These are phyloP conservation scores for Anabacerthia variegaticeps DNA, from an alignment of 2,797 vertebrate genomes.

Conservation along the genomic window DNA sequence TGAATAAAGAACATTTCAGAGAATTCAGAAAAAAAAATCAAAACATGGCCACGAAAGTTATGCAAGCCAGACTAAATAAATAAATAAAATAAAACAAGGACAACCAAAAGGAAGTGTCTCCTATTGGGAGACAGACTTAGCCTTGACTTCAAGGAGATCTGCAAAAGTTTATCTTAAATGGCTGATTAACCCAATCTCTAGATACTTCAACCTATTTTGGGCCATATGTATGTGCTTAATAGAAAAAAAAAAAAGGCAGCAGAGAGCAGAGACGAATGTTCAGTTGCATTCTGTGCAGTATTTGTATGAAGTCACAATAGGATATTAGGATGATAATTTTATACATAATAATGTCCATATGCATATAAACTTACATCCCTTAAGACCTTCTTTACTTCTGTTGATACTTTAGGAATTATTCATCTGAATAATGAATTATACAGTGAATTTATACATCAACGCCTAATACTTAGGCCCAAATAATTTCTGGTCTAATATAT, in stretches of 20 bases:
- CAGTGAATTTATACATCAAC: slow-evolving; percentile 49
- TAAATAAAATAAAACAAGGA: slow-evolving; percentile 19
- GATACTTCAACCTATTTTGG: not conserved
- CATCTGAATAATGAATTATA: slow-evolving; percentile 64
- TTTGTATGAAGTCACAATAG: slow-evolving; percentile 41
- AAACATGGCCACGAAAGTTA: not conserved
- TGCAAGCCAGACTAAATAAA: not conserved
- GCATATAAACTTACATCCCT: slow-evolving; percentile 32
- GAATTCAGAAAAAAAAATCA: not conserved
- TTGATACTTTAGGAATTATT: slow-evolving; percentile 50
- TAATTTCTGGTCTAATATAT: slow-evolving; percentile 53
- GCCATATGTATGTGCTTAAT: not conserved
- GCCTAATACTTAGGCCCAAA: slow-evolving; percentile 26
- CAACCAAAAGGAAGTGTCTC: not conserved
- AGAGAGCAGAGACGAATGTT: slow-evolving; percentile 1
- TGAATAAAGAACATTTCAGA: not conserved
- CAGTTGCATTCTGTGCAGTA: slow-evolving; percentile 14
- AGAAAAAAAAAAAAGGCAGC: not conserved
- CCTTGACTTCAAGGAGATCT: slow-evolving; percentile 25
- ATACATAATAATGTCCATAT: slow-evolving; percentile 57
- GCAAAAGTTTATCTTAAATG: not conserved
- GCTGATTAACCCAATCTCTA: not conserved
- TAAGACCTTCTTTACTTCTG: slow-evolving; percentile 55
- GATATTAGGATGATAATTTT: slow-evolving; percentile 60
- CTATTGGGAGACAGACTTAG: not conserved